These are phyloP conservation scores for Cepaea nemoralis DNA, from an alignment of 1,140 invertebrate species.

Conservation along the genomic window DNA sequence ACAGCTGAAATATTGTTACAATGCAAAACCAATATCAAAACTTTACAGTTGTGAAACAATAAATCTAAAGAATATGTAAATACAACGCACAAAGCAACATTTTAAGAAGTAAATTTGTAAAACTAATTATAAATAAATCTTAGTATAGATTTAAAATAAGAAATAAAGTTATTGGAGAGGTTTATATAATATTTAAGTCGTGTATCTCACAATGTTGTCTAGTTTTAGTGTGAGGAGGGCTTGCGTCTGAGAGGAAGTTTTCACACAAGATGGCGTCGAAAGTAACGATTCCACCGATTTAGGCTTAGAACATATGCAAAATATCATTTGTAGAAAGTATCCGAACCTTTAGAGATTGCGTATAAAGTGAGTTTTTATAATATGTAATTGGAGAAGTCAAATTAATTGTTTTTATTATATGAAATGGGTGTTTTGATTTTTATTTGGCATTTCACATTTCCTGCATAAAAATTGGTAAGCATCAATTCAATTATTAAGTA, in stretches of 20 bases:
- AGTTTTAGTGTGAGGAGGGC: background rate
- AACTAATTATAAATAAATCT: background rate
- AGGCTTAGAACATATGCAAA: background rate
- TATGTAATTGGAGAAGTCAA: background rate
- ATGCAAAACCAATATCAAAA: too few species aligned
- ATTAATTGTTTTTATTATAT: too few species aligned
- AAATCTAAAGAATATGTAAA: too few species aligned
- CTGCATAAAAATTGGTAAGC: too few species aligned
- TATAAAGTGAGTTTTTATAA: background rate
- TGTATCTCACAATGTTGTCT: background rate
- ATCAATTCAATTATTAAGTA: too few species aligned
- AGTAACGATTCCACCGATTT: background rate
- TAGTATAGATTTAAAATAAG: background rate
- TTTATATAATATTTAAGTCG: background rate
- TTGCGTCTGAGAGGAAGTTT: background rate
- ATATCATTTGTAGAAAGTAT: background rate
- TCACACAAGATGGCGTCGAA: slow-evolving; percentile 11
- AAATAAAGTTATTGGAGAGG: background rate
- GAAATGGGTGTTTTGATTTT: too few species aligned
- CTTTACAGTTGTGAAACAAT: too few species aligned
- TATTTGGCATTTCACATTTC: too few species aligned
- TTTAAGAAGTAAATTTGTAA: too few species aligned
- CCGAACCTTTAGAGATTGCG: background rate
- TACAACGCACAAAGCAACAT: too few species aligned
- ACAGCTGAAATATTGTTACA: too few species aligned